These are phyloP conservation scores for Drosophila albomicans DNA, from an alignment of 1,140 invertebrate species.

Conservation along the genomic window DNA sequence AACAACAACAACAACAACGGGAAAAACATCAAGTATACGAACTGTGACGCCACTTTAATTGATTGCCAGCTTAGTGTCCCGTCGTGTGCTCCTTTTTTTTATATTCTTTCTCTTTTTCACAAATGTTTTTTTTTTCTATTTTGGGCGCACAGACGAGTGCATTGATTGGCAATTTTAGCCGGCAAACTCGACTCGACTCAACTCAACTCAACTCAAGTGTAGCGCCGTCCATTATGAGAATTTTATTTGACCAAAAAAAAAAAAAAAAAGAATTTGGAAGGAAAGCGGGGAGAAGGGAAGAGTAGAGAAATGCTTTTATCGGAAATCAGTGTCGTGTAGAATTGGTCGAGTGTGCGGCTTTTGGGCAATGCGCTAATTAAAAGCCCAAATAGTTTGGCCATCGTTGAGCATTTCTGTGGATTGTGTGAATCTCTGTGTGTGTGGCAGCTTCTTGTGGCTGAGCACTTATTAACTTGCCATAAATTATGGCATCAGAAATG, in stretches of 20 bases:
- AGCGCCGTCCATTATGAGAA: conserved; percentile 43
- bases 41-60: conserved; percentile 42
- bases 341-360: conserved; percentile 24
- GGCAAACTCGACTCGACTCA: not conserved
- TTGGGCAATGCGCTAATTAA: conserved; percentile 76
- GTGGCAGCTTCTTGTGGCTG: conserved; percentile 18
- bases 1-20: too few relatives aligned
- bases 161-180: conserved; percentile 50
- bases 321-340: conserved; percentile 44
- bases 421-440: not conserved
- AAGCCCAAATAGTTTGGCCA: conserved; percentile 38
- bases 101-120: too few relatives aligned
- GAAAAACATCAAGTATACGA: not conserved
- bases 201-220: conserved; percentile 40
- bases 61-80: conserved; percentile 45
- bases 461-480: conserved; percentile 78
- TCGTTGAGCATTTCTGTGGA: too few relatives aligned
- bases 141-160: conserved; percentile 18
- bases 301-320: conserved; percentile 21
- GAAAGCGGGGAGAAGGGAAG: not conserved
- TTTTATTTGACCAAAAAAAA: conserved; percentile 26
- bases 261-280: not conserved
- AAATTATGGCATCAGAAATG: conserved; percentile 61
- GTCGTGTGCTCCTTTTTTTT: not conserved
- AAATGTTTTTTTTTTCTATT: too few relatives aligned